These are phyloP conservation scores for Laspeyria flexula DNA, from an alignment of 2,888 invertebrate species.

Conservation along the genomic window DNA sequence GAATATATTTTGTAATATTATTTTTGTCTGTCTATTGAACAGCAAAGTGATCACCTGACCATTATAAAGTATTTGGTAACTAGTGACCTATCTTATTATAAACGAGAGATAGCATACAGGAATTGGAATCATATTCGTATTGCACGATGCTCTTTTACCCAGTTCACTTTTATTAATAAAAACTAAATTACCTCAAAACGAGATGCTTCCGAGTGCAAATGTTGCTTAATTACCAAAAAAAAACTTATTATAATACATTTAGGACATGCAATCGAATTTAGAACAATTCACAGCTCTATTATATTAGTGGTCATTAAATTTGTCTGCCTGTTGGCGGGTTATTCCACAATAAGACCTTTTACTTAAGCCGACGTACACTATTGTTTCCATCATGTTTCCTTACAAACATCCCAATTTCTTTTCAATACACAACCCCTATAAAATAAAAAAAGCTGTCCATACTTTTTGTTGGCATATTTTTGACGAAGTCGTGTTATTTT, in stretches of 20 bases:
- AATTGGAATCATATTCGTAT: no score
- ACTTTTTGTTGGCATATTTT: constrained; percentile 32
- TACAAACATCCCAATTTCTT: constrained; percentile 61
- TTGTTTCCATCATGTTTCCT: constrained; percentile 64
- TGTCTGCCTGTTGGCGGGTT: constrained; percentile 35
- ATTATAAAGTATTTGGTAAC: no score
- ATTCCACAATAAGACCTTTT: constrained; percentile 54
- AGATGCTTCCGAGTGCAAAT: neutral
- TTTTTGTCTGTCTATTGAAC: neutral
- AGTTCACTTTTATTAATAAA: no score
- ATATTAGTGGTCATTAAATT: constrained; percentile 36
- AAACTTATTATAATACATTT: neutral
- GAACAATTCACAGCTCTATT: constrained; percentile 18
- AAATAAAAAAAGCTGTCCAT: constrained; percentile 34
- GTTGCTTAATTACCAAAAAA: neutral
- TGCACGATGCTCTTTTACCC: no score
- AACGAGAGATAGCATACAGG: no score
- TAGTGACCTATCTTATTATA: no score
- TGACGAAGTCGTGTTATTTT: constrained; percentile 28
- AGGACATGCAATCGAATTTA: neutral
- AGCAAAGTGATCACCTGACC: neutral
- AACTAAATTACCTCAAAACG: no score
- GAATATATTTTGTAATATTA: neutral
- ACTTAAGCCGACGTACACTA: constrained; percentile 34
- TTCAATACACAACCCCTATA: constrained; percentile 55